A percentile compares a stretch with the other conserved stretches of the same genome.
Evolutionary conservation across 2,113 vertebrate species (phyloP).

Genomic region (Cavia aperea): DNA sequence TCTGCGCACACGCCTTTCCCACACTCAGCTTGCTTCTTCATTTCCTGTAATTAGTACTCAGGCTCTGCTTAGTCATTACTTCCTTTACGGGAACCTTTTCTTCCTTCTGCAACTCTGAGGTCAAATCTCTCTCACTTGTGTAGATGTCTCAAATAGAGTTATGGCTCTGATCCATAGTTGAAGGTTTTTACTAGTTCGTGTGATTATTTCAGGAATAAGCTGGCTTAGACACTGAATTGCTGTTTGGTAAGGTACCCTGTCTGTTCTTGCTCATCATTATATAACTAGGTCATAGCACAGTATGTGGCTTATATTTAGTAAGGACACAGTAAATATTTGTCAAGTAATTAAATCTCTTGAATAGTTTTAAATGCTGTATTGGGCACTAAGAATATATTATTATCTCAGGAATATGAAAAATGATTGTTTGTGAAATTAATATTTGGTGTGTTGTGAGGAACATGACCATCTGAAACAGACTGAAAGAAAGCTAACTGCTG

Average conservation of each 20-base stretch:
- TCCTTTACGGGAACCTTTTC: slow-evolving; percentile 21
- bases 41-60: background rate
- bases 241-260: background rate
- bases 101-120: slow-evolving; percentile 6
- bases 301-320: background rate
- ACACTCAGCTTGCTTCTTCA: background rate
- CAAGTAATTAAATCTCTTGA: slow-evolving; percentile 21
- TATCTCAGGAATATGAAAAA: slow-evolving; percentile 27
- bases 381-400: background rate
- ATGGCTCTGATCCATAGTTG: slow-evolving; percentile 12
- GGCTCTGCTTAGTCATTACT: background rate
- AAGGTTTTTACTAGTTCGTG: background rate
- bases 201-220: background rate
- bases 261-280: background rate
- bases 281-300: background rate
- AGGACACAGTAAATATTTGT: slow-evolving; percentile 14
- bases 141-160: background rate
- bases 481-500: slow-evolving; percentile 9
- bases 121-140: background rate
- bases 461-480: background rate
- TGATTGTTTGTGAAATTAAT: slow-evolving; percentile 13
- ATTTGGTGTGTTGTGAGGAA: slow-evolving; percentile 23
- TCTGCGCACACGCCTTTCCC: background rate
- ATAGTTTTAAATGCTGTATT: background rate
- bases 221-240: background rate